Conservation (phyloP, 2,888 invertebrate genomes). For the Chelonus formosanus region DNA sequence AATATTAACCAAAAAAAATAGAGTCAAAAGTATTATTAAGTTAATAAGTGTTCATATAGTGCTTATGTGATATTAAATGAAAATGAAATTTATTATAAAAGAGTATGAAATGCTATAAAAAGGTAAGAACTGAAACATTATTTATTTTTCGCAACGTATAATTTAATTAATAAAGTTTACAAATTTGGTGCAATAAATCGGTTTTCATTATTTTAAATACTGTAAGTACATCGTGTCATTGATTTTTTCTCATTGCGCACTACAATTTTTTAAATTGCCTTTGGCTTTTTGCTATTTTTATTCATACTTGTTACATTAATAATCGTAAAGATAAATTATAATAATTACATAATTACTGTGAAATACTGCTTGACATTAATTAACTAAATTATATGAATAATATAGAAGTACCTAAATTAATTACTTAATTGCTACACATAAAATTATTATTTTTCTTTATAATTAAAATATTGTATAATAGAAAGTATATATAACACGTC, state of each 20-base stretch:
- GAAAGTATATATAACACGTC: too few species aligned
- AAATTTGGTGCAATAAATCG: conserved; percentile 54
- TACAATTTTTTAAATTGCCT: not conserved
- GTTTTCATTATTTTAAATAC: conserved; percentile 46
- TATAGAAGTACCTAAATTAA: too few species aligned
- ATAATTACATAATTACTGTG: too few species aligned
- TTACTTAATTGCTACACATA: too few species aligned
- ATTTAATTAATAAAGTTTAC: conserved; percentile 54
- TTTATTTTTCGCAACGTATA: conserved; percentile 50
- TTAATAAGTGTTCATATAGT: too few species aligned
- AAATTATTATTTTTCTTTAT: too few species aligned
- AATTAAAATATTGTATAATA: too few species aligned
- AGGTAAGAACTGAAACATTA: not conserved
- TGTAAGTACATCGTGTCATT: conserved; percentile 46
- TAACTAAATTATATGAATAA: too few species aligned
- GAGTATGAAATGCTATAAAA: not conserved
- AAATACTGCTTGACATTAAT: too few species aligned
- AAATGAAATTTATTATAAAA: not conserved
- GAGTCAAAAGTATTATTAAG: too few species aligned
- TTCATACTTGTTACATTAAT: conserved; percentile 49
- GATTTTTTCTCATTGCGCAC: conserved; percentile 34
- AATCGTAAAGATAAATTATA: conserved; percentile 51
- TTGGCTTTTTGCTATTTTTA: conserved; percentile 37
- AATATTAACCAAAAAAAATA: too few species aligned
- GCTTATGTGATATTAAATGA: too few species aligned